phyloP scores from a whole-genome alignment of 2,797 vertebrate genomes.

The Thalassophryne amazonica region DNA sequence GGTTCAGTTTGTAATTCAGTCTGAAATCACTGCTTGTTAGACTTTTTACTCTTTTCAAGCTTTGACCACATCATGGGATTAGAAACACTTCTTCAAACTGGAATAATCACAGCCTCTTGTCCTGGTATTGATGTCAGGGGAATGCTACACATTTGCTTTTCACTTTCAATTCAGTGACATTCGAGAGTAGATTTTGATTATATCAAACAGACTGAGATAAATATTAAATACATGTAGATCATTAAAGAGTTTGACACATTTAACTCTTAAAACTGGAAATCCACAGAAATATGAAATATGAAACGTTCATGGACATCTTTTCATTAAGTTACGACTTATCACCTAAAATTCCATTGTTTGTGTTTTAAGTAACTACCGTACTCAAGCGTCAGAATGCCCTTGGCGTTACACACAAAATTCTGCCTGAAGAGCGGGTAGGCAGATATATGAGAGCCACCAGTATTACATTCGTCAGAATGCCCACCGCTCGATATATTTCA shows the following conservation, averaged over 20 bases:
- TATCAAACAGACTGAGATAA: too few species aligned
- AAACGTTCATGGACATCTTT: too few species aligned
- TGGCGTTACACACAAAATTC: too few species aligned
- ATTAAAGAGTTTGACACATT: neutral
- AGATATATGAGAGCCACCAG: too few species aligned
- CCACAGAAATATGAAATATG: neutral
- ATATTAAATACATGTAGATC: neutral
- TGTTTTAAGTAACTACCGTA: too few species aligned
- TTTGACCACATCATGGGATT: constrained; percentile 21
- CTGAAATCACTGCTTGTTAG: constrained; percentile 8
- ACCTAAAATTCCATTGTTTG: too few species aligned
- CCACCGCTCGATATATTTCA: too few species aligned
- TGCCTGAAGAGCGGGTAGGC: too few species aligned
- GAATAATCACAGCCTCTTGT: constrained; percentile 32
- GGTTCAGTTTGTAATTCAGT: constrained; percentile 9
- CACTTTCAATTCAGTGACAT: neutral
- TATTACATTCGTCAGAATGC: too few species aligned
- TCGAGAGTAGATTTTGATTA: neutral
- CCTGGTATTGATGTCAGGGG: constrained; percentile 3
- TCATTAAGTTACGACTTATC: too few species aligned
- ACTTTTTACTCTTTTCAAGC: neutral
- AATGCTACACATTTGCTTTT: neutral
- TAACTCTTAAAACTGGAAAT: neutral
- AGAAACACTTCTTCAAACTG: constrained; percentile 20
- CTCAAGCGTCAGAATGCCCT: too few species aligned